A percentile compares a stretch with the other conserved stretches of the same genome.
phyloP scores from a whole-genome alignment of 2,113 vertebrate species.

The Eurypyga helias region DNA sequence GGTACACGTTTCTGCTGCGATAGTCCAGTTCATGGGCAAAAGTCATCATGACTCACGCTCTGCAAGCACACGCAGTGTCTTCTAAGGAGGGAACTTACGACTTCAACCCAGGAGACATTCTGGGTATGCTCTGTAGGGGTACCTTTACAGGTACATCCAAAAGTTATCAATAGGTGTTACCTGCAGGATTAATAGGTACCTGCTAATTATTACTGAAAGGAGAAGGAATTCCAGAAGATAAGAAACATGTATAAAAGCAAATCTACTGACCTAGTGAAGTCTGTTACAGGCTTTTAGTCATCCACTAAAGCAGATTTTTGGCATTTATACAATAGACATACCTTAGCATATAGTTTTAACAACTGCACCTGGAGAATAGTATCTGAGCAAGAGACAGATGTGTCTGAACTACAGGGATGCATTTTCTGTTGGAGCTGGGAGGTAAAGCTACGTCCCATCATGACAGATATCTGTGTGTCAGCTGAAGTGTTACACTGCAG shows the following conservation, averaged over 20 bases:
- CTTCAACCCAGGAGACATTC: background rate
- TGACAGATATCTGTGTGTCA: background rate
- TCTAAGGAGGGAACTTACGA: background rate
- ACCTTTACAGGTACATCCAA: background rate
- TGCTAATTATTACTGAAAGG: background rate
- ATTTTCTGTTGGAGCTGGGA: background rate
- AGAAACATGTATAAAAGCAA: background rate
- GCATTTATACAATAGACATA: background rate
- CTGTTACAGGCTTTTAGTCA: background rate
- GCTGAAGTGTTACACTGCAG: background rate
- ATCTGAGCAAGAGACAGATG: background rate
- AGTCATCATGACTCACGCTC: background rate
- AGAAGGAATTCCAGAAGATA: background rate
- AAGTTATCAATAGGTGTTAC: background rate
- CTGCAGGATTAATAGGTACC: background rate
- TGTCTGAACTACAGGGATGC: background rate
- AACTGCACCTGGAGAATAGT: background rate
- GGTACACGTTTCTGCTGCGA: background rate
- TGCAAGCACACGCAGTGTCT: background rate
- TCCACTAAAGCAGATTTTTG: background rate
- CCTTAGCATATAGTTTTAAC: background rate
- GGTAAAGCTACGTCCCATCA: background rate
- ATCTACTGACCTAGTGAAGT: background rate
- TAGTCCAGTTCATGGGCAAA: background rate
- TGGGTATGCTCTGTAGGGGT: background rate